Conservation (phyloP, 2,888 invertebrate genomes). For the Hedya salicella region DNA sequence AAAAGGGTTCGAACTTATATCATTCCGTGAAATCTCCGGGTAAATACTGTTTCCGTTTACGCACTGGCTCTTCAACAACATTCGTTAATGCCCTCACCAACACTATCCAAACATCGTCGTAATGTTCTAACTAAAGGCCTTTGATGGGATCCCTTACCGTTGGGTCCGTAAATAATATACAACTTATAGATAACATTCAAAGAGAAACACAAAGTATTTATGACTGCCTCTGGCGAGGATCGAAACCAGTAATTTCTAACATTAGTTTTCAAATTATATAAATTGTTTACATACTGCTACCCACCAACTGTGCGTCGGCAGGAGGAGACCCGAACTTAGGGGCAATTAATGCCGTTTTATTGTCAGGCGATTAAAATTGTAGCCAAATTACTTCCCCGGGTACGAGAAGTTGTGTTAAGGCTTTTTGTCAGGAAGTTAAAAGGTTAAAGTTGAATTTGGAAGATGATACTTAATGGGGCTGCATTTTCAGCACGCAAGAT, state of each 20-base stretch:
- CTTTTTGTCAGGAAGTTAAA: conserved; percentile 26
- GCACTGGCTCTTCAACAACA: too few species aligned
- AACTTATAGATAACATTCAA: too few species aligned
- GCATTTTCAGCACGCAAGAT: not conserved
- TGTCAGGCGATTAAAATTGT: conserved; percentile 40
- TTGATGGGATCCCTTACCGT: too few species aligned
- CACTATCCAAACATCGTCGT: too few species aligned
- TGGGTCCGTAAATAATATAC: too few species aligned
- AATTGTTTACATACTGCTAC: conserved; percentile 13
- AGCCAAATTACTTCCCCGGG: conserved; percentile 36
- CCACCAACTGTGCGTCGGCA: not conserved
- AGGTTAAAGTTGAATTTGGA: conserved; percentile 24
- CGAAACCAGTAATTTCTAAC: not conserved
- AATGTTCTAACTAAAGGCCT: too few species aligned
- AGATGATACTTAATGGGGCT: not conserved
- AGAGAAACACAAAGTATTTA: too few species aligned
- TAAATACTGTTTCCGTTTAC: too few species aligned
- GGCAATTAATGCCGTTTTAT: conserved; percentile 42
- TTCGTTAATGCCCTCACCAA: too few species aligned
- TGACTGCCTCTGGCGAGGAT: too few species aligned
- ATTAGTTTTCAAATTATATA: not conserved
- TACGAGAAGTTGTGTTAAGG: not conserved
- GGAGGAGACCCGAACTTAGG: conserved; percentile 25
- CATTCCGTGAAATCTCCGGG: too few species aligned
- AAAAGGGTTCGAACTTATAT: too few species aligned